Evolutionary conservation across 2,888 invertebrate genomes (phyloP).

Genomic region (Latrodectus hesperus): DNA sequence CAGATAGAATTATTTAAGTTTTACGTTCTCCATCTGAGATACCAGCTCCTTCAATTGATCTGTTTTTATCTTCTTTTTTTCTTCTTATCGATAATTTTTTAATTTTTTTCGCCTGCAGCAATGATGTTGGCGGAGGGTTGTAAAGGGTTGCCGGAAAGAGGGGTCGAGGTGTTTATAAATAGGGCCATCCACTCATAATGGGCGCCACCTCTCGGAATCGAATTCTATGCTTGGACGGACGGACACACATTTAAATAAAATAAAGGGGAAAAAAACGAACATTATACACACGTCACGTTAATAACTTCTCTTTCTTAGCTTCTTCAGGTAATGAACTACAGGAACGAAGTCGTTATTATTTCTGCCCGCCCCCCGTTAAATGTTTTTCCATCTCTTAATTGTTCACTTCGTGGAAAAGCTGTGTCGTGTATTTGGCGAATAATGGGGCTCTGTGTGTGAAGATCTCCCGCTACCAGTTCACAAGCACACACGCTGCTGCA

Average conservation of each 20-base stretch:
- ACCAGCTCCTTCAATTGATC: no score
- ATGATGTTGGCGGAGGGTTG: neutral
- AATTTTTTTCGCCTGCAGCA: conserved; percentile 34
- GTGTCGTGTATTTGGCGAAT: conserved; percentile 44
- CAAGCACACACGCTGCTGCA: conserved; percentile 32
- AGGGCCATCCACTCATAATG: conserved; percentile 54
- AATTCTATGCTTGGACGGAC: conserved; percentile 59
- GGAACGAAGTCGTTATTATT: conserved; percentile 21
- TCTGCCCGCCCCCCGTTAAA: conserved; percentile 7
- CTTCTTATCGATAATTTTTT: conserved; percentile 42
- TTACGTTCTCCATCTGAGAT: no score
- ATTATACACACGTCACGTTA: conserved; percentile 37
- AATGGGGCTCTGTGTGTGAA: conserved; percentile 32
- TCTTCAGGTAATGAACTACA: conserved; percentile 46
- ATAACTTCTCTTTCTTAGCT: conserved; percentile 10
- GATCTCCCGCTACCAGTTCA: conserved; percentile 36
- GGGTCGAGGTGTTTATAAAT: conserved; percentile 61
- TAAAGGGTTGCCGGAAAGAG: conserved; percentile 20
- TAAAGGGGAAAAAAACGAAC: conserved; percentile 42
- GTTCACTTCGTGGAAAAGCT: conserved; percentile 54
- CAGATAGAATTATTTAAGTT: no score
- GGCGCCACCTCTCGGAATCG: conserved; percentile 60
- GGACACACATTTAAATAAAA: conserved; percentile 51
- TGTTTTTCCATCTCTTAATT: conserved; percentile 38
- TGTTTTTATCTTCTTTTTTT: conserved; percentile 9